phyloP scores from a whole-genome alignment of 2,797 vertebrate species.

The Dermochelys coriacea region DNA sequence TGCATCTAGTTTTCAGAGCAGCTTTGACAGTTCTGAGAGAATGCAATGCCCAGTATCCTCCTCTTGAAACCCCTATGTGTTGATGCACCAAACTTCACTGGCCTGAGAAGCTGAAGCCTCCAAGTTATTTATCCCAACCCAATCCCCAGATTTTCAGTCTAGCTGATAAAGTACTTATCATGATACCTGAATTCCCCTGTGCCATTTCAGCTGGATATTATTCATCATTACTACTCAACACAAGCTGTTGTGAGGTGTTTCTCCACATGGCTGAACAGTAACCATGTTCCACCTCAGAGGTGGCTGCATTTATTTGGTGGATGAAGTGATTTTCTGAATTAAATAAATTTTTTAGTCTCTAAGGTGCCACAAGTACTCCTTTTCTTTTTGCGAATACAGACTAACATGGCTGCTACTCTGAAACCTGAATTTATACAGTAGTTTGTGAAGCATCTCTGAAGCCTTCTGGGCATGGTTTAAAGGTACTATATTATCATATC shows the following conservation, averaged over 20 bases:
- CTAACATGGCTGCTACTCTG: too few species aligned
- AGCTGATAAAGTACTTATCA: neutral
- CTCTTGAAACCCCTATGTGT: neutral
- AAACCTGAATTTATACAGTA: rapidly evolving
- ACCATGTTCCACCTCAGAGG: neutral
- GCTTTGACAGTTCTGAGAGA: conserved; percentile 4
- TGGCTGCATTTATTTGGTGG: conserved; percentile 27
- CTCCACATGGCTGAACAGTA: conserved; percentile 40
- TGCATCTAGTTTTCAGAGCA: neutral
- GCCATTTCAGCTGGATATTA: conserved; percentile 57
- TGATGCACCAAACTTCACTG: conserved; percentile 32
- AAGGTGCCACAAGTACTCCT: too few species aligned
- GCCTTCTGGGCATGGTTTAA: neutral
- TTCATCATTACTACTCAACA: conserved; percentile 28
- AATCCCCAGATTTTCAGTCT: conserved; percentile 60
- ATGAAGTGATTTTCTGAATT: conserved; percentile 44
- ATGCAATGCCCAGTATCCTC: neutral
- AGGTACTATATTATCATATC: neutral
- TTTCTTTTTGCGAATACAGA: too few species aligned
- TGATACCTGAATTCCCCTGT: conserved; percentile 67
- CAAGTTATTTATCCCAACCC: conserved; percentile 50
- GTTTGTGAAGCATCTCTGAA: neutral
- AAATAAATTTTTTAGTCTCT: too few species aligned
- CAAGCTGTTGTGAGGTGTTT: neutral
- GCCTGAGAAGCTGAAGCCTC: conserved; percentile 51